Evolutionary conservation across 2,797 vertebrate genomes (phyloP).

Genomic region (Lindbergichthys nudifrons): DNA sequence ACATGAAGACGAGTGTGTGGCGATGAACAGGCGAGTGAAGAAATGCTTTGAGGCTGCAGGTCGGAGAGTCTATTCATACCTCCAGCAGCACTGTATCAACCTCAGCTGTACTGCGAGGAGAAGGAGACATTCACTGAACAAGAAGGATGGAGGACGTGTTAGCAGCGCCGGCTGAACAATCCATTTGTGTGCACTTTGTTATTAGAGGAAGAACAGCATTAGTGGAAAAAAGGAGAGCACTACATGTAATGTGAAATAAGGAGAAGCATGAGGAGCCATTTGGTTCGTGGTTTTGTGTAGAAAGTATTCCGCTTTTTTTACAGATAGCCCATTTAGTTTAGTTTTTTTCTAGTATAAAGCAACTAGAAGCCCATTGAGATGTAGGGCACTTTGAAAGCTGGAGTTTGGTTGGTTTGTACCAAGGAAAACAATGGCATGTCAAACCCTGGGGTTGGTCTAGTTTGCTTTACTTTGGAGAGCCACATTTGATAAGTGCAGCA

Average conservation of each 20-base stretch:
- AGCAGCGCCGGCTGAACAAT: conserved; percentile 22
- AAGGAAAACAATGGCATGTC: not conserved
- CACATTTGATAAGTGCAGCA: not conserved
- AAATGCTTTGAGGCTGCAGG: conserved; percentile 41
- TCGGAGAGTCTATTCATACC: conserved; percentile 55
- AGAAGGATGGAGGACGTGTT: conserved; percentile 13
- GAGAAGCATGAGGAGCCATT: conserved; percentile 50
- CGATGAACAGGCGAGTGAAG: conserved; percentile 28
- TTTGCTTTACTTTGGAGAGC: not conserved
- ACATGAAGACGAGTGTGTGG: conserved; percentile 51
- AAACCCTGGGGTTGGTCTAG: not conserved
- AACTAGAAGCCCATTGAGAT: not conserved
- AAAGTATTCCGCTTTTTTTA: no score
- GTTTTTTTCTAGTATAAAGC: not conserved
- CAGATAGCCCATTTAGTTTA: no score
- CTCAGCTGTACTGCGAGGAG: not conserved
- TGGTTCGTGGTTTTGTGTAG: conserved; percentile 36
- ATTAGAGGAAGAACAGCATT: conserved; percentile 18
- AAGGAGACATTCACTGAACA: conserved; percentile 19
- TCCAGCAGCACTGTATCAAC: conserved; percentile 12
- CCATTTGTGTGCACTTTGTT: conserved; percentile 26
- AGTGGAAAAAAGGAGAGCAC: conserved; percentile 6
- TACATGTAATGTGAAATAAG: no score
- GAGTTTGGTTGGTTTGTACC: not conserved
- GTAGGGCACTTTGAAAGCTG: not conserved